phyloP scores from a whole-genome alignment of 2,888 invertebrate species.

The Caenorhabditis afra region DNA sequence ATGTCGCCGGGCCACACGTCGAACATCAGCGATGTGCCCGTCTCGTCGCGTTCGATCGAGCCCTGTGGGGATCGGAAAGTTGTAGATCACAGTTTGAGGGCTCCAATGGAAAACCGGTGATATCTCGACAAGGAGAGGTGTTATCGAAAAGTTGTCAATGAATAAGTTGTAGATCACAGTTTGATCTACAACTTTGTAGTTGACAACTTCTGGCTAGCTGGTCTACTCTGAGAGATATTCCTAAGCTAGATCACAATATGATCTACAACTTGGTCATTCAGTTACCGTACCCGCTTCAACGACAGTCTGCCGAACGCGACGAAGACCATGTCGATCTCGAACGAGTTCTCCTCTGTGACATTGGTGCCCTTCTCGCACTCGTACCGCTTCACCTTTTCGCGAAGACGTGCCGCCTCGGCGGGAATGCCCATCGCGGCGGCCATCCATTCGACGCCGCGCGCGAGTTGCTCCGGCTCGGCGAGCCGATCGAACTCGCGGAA shows the following conservation, averaged over 20 bases:
- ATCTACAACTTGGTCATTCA: too few relatives aligned
- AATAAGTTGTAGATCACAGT: too few relatives aligned
- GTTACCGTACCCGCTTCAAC: constrained; percentile 21
- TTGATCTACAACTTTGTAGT: too few relatives aligned
- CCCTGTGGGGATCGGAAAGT: too few relatives aligned
- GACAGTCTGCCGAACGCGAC: constrained; percentile 30
- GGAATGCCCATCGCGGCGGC: constrained; percentile 51
- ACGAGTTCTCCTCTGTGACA: constrained; percentile 51
- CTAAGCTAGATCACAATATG: too few relatives aligned
- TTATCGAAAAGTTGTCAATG: too few relatives aligned
- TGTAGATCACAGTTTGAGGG: too few relatives aligned
- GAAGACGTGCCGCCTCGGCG: constrained; percentile 3
- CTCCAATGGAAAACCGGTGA: too few relatives aligned
- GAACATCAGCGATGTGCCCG: constrained; percentile 47
- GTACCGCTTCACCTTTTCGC: background rate
- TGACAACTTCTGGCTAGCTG: too few relatives aligned
- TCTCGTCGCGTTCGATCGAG: constrained; percentile 29
- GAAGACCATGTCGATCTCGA: constrained; percentile 54
- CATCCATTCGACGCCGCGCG: constrained; percentile 20
- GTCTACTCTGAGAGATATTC: too few relatives aligned
- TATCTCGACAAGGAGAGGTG: too few relatives aligned
- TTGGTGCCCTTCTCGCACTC: constrained; percentile 38
- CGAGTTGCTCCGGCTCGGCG: constrained; percentile 24
- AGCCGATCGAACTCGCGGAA: constrained; percentile 19
- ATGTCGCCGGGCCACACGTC: constrained; percentile 50